These are phyloP conservation scores for Enteromius viviparus DNA, from an alignment of 2,797 vertebrate genomes.

Conservation along the genomic window DNA sequence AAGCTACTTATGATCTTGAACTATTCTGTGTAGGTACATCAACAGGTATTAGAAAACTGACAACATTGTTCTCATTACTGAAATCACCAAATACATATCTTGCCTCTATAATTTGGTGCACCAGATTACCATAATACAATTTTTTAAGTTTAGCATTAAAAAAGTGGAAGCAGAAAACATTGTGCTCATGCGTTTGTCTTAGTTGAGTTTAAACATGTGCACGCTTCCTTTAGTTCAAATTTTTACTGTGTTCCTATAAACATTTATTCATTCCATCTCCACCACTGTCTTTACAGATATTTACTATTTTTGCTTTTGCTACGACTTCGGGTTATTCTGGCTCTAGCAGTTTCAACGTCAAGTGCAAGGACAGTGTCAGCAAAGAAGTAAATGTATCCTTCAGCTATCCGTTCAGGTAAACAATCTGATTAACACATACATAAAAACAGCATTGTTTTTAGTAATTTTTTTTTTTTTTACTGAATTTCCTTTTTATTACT, in stretches of 20 bases:
- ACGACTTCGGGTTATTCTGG: slow-evolving; percentile 87
- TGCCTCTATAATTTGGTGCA: background rate
- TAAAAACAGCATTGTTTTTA: background rate
- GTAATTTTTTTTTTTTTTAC: background rate
- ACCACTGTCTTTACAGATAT: slow-evolving; percentile 76
- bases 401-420: slow-evolving; percentile 85
- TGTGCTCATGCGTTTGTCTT: background rate
- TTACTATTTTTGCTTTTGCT: slow-evolving; percentile 93
- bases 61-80: background rate
- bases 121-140: background rate
- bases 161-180: background rate
- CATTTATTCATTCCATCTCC: background rate
- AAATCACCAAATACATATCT: background rate
- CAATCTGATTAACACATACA: background rate
- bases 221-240: background rate
- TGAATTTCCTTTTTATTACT: background rate
- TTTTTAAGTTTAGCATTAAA: background rate
- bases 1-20: background rate
- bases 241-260: background rate
- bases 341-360: slow-evolving; percentile 73
- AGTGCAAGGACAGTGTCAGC: slow-evolving; percentile 55
- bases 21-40: background rate
- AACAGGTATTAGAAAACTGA: background rate
- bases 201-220: background rate
- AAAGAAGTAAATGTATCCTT: slow-evolving; percentile 72